A percentile compares a stretch with the other conserved stretches of the same genome.
These are phyloP conservation scores for Sweltsa coloradensis DNA, from an alignment of 1,140 invertebrate genomes.

Conservation along the genomic window DNA sequence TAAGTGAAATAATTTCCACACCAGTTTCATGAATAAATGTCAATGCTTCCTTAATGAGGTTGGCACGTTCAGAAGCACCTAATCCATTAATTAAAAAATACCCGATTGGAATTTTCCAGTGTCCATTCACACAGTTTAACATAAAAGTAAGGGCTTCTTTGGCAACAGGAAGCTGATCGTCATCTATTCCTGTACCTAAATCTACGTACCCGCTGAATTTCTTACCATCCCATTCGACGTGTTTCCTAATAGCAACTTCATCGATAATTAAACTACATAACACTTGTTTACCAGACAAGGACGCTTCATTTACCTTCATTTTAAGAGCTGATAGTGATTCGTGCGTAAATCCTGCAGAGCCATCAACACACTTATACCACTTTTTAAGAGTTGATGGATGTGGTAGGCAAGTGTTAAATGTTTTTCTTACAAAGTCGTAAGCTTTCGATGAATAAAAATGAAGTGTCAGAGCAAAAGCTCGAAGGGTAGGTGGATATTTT, in stretches of 20 bases:
- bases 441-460: too few species aligned
- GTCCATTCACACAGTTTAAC: constrained; percentile 22
- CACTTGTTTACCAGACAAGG: not conserved
- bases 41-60: too few species aligned
- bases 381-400: constrained; percentile 26
- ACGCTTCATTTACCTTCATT: constrained; percentile 18
- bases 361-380: constrained; percentile 31
- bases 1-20: too few species aligned
- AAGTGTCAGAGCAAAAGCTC: too few species aligned
- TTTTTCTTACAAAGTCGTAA: too few species aligned
- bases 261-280: constrained; percentile 24
- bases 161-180: constrained; percentile 21
- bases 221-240: constrained; percentile 23
- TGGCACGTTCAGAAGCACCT: not conserved
- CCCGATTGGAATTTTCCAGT: constrained; percentile 21
- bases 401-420: constrained; percentile 26
- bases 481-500: too few species aligned
- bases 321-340: constrained; percentile 26
- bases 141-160: constrained; percentile 27
- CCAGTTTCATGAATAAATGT: too few species aligned
- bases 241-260: constrained; percentile 27
- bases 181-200: constrained; percentile 19
- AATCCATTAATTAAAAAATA: constrained; percentile 7
- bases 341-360: constrained; percentile 26
- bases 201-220: constrained; percentile 23